Evolutionary conservation across 2,797 vertebrate genomes (phyloP).

Genomic region (Platalea minor): DNA sequence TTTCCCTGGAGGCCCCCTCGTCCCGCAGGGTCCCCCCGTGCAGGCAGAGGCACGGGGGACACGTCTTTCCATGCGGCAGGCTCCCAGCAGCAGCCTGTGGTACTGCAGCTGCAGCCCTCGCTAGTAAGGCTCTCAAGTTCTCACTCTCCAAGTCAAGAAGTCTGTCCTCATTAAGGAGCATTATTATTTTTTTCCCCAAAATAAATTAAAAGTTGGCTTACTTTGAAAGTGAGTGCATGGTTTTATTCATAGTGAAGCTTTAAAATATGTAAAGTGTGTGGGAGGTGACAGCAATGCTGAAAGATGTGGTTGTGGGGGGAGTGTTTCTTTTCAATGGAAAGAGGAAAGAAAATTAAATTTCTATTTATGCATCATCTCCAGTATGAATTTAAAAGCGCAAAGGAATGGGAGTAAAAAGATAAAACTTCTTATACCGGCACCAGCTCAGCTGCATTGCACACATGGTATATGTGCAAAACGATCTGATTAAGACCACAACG

Average conservation of each 20-base stretch:
- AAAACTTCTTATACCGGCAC: background rate
- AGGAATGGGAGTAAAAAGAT: background rate
- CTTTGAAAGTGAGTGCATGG: background rate
- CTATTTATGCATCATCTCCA: background rate
- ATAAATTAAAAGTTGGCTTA: background rate
- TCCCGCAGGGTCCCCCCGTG: background rate
- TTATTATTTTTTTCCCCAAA: background rate
- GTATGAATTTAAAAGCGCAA: background rate
- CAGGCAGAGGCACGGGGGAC: background rate
- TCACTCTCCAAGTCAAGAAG: background rate
- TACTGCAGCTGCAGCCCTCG: background rate
- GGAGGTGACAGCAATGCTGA: background rate
- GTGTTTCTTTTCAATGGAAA: background rate
- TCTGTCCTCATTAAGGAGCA: background rate
- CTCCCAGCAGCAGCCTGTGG: background rate
- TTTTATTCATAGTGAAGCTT: background rate
- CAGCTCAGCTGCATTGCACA: background rate
- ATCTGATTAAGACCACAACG: background rate
- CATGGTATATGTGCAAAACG: background rate
- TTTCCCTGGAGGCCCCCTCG: background rate
- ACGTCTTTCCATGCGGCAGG: fast-evolving
- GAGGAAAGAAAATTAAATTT: background rate
- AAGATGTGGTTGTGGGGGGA: background rate
- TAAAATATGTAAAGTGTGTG: background rate
- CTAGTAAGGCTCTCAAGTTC: background rate